Evolutionary conservation across 1,140 invertebrate species (phyloP).

Genomic region (Metopolophium dirhodum): DNA sequence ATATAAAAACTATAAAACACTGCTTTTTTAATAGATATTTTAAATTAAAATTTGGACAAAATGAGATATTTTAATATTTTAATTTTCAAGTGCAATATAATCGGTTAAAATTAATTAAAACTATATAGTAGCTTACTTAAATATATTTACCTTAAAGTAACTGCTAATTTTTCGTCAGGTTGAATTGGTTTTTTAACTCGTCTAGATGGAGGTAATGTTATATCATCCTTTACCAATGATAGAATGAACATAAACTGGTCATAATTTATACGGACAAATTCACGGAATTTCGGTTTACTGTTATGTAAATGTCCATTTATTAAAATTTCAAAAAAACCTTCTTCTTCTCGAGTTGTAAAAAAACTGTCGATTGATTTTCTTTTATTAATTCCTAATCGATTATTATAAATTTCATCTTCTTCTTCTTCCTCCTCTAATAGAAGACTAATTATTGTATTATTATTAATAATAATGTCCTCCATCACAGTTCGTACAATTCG

Average conservation of each 20-base stretch:
- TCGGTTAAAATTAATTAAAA: too few species aligned
- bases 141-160: too few species aligned
- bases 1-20: too few species aligned
- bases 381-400: background rate
- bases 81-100: too few species aligned
- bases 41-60: too few species aligned
- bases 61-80: too few species aligned
- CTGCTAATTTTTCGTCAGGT: background rate
- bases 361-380: background rate
- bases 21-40: too few species aligned
- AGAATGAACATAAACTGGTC: background rate
- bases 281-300: constrained; percentile 4
- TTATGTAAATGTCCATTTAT: background rate
- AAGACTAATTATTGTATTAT: too few species aligned
- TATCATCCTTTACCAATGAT: background rate
- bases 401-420: background rate
- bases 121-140: too few species aligned
- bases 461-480: too few species aligned
- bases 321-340: constrained; percentile 15
- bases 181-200: background rate
- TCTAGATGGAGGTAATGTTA: background rate
- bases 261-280: constrained; percentile 19
- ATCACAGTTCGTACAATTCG: too few species aligned
- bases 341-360: background rate
- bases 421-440: too few species aligned